Evolutionary conservation across 2,888 invertebrate genomes (phyloP).

Genomic region (Yponomeuta sedellus): DNA sequence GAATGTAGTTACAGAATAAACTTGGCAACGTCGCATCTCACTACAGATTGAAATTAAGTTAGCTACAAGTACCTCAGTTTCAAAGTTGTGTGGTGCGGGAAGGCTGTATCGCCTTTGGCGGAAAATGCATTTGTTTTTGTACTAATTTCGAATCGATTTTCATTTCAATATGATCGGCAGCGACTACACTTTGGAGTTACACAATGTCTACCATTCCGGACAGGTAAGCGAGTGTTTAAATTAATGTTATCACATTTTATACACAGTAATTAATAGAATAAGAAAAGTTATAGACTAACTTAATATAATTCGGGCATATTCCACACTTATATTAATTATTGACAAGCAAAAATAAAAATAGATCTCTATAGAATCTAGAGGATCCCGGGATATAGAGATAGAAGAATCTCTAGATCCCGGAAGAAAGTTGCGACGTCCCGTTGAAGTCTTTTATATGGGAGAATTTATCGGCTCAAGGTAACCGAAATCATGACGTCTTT

Average conservation of each 20-base stretch:
- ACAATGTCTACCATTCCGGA: constrained; percentile 92
- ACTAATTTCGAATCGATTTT: constrained; percentile 23
- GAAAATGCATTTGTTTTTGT: constrained; percentile 33
- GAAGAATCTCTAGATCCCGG: not conserved
- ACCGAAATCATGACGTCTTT: too few relatives aligned
- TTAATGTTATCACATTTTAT: not conserved
- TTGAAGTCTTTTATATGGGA: constrained; percentile 49
- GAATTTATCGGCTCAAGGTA: not conserved
- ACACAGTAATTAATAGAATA: too few relatives aligned
- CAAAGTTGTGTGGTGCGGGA: constrained; percentile 28
- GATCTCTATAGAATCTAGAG: too few relatives aligned
- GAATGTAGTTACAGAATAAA: constrained; percentile 46
- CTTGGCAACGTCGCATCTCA: constrained; percentile 54
- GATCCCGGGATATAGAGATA: too few relatives aligned
- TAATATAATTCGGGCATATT: too few relatives aligned
- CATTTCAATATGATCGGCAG: constrained; percentile 81
- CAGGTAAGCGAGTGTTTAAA: constrained; percentile 77
- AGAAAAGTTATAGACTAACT: too few relatives aligned
- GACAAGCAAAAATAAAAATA: not conserved
- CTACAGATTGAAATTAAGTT: constrained; percentile 47
- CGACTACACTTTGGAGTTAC: constrained; percentile 91
- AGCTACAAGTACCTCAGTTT: constrained; percentile 43
- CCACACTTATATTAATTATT: too few relatives aligned
- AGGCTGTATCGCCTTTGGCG: constrained; percentile 37
- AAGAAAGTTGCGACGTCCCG: constrained; percentile 28